These are phyloP conservation scores for Chloropsis cyanopogon DNA, from an alignment of 2,113 vertebrate species.

Conservation along the genomic window DNA sequence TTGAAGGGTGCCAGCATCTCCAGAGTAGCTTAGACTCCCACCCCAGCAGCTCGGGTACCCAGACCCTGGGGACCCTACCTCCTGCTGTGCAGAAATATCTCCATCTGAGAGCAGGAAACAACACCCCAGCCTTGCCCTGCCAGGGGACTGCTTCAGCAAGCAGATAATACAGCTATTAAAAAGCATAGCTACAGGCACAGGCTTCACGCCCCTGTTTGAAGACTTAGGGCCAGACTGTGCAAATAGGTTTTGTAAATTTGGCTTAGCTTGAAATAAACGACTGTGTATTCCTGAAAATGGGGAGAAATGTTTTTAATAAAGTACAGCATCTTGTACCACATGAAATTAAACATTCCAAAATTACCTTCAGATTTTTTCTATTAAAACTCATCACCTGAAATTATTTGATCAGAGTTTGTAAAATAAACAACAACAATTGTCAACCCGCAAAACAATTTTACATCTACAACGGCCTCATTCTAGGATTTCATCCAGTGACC, in stretches of 20 bases:
- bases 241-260: background rate
- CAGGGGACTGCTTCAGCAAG: background rate
- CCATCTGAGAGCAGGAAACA: background rate
- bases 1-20: background rate
- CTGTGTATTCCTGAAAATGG: background rate
- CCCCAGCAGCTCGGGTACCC: accelerated
- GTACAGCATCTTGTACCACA: background rate
- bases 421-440: background rate
- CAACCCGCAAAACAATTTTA: background rate
- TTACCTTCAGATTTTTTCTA: background rate
- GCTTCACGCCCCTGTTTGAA: background rate
- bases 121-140: background rate
- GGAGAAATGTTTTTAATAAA: background rate
- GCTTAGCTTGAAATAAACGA: background rate
- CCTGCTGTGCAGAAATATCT: background rate
- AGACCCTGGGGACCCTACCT: background rate
- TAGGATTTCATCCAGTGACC: background rate
- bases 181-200: background rate
- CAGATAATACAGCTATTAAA: background rate
- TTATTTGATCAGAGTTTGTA: background rate
- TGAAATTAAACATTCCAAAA: background rate
- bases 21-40: background rate
- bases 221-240: background rate
- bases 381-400: background rate
- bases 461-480: background rate